Evolutionary conservation across 2,113 vertebrate species (phyloP).

Genomic region (Tricholaema leucomelas): DNA sequence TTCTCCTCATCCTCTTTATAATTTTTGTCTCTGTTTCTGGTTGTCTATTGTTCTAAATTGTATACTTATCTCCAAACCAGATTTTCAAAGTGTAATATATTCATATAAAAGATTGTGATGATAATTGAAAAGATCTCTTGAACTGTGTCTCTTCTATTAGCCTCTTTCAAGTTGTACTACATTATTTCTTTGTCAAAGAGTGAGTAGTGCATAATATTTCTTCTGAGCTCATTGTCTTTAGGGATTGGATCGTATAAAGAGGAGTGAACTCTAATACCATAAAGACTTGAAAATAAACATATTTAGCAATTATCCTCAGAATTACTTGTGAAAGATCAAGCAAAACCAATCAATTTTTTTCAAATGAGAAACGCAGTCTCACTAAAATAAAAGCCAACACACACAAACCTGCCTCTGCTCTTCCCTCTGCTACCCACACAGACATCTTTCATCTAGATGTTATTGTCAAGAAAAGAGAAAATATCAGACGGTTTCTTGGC

Average conservation of each 20-base stretch:
- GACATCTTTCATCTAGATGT: neutral
- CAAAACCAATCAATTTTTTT: neutral
- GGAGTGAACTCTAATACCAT: neutral
- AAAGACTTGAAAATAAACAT: neutral
- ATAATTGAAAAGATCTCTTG: neutral
- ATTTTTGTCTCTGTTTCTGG: neutral
- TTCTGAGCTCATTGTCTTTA: neutral
- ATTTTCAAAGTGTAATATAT: neutral
- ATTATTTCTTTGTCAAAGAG: neutral
- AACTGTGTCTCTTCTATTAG: neutral
- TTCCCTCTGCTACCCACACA: neutral
- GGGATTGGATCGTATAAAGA: neutral
- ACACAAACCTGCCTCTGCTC: neutral
- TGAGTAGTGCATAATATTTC: neutral
- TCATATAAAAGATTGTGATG: neutral
- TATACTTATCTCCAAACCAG: neutral
- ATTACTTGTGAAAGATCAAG: neutral
- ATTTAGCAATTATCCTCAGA: neutral
- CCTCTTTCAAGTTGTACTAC: neutral
- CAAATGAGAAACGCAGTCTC: neutral
- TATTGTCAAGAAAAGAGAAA: neutral
- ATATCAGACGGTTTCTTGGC: neutral
- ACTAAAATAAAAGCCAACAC: neutral
- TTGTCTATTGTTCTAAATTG: neutral
- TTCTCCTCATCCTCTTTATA: neutral